A percentile compares a stretch with the other conserved stretches of the same genome.
Evolutionary conservation across 2,888 invertebrate genomes (phyloP).

Genomic region (Aphodius sticticus): DNA sequence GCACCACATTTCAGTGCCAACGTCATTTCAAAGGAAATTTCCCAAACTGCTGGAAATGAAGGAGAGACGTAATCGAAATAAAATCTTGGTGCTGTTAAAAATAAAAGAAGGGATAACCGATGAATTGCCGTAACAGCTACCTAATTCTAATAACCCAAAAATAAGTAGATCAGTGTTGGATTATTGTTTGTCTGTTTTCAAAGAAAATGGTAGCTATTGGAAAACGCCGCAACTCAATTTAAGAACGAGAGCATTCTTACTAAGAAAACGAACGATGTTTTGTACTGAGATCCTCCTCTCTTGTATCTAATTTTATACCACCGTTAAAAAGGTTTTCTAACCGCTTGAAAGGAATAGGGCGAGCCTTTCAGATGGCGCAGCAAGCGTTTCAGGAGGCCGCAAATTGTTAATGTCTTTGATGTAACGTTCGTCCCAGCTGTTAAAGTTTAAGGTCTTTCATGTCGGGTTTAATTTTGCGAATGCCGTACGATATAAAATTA

Average conservation of each 20-base stretch:
- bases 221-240: not conserved
- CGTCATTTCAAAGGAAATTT: no score
- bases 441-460: not conserved
- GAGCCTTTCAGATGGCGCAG: not conserved
- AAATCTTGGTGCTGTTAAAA: no score
- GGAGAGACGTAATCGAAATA: no score
- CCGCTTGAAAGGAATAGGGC: not conserved
- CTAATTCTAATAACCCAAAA: no score
- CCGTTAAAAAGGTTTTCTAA: not conserved
- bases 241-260: not conserved
- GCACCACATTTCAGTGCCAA: no score
- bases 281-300: not conserved
- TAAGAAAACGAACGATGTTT: not conserved
- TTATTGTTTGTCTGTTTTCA: not conserved
- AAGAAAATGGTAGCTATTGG: not conserved
- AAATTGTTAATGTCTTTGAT: slow-evolving; percentile 4
- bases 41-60: no score
- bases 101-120: no score
- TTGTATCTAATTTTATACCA: not conserved
- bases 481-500: not conserved
- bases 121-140: no score
- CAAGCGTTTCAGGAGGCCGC: not conserved
- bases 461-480: not conserved
- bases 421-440: not conserved
- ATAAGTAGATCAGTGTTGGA: not conserved